Base-by-base conservation (phyloP, 2,113 vertebrate species). In the Daphoenositta chrysoptera region DNA sequence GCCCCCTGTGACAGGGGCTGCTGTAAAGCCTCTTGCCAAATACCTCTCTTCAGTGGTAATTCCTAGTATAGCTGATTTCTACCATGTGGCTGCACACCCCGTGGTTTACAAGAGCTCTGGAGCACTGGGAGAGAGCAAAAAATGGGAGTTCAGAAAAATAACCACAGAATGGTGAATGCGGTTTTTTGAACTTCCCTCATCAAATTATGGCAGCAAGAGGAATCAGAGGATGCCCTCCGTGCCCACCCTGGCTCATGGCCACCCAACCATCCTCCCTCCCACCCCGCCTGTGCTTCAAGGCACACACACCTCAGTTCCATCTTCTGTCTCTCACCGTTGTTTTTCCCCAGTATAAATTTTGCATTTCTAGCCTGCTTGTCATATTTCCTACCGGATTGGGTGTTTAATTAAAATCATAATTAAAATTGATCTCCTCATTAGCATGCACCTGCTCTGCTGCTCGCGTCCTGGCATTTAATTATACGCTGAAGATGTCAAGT, bases 381-480 rank as follows among this genome's bases (percentile, higher is more conserved):
- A 98, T 98, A 98, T 98, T 98, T 98, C 98, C 98, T 98, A 97
- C 98, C 66, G 98, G 98, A 98, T 98, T 91, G 98, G 98, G 98
- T 98, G 97, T 98, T 98, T 99, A 99, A 99, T 98, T 99, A 99
- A 98, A 99, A 98, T 98, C 98, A 98, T 98, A 99, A 99, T 98
- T 98, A 98, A 98, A 98, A 98, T 98, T 98, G 98, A 99, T 99
- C 98, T 98, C 98, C 98, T 98, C 98, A 98, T 98, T 98, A 98
- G 96, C 98, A 98, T 98, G 98, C 98, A 99, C 98, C 98, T 99
- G 98, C 98, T 98, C 97, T 98, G 96, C 97, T 91, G 95, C 96
- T 98, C 91, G 72, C 95, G 96, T 97, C 98, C 97, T 97, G 93
- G 97, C 79, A 95, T 97, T 97, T 97, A 96, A 98, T 98, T 98